Conservation (phyloP, 2,888 invertebrate genomes). For the Cepaea hortensis region DNA sequence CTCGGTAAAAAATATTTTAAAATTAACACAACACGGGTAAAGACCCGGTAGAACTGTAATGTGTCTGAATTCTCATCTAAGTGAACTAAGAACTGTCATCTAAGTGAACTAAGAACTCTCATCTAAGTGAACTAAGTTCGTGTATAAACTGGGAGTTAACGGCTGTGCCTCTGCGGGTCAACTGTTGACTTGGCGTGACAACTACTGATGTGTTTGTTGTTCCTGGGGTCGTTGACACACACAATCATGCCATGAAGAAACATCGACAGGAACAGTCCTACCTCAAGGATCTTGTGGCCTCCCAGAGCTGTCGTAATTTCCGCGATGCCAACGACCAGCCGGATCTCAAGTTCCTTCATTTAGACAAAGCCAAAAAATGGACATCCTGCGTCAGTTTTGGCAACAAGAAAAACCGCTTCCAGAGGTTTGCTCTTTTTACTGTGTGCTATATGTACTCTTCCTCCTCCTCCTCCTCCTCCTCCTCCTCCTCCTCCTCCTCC, state of each 20-base stretch:
- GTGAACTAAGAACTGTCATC: too few relatives aligned
- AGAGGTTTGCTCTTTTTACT: neutral
- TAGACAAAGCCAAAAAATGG: constrained; percentile 44
- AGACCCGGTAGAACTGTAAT: too few relatives aligned
- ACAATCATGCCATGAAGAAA: constrained; percentile 6
- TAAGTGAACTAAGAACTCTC: too few relatives aligned
- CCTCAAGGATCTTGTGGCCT: constrained; percentile 33
- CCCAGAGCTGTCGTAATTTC: constrained; percentile 47
- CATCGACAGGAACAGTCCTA: neutral
- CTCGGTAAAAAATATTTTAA: too few relatives aligned
- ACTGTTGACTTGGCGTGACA: too few relatives aligned
- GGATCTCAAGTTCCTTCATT: constrained; percentile 15
- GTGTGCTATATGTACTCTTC: neutral
- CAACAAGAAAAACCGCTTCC: constrained; percentile 13
- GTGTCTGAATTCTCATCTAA: too few relatives aligned
- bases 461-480: neutral
- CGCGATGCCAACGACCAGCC: constrained; percentile 2
- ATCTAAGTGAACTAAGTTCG: too few relatives aligned
- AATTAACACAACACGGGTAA: too few relatives aligned
- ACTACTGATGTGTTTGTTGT: too few relatives aligned
- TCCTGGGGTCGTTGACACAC: neutral
- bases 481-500: neutral
- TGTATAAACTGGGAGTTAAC: too few relatives aligned
- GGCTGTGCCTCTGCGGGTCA: too few relatives aligned
- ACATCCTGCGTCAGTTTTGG: constrained; percentile 45